Evolutionary conservation across 2,888 invertebrate species (phyloP).

Genomic region (Synanthedon tipuliformis): DNA sequence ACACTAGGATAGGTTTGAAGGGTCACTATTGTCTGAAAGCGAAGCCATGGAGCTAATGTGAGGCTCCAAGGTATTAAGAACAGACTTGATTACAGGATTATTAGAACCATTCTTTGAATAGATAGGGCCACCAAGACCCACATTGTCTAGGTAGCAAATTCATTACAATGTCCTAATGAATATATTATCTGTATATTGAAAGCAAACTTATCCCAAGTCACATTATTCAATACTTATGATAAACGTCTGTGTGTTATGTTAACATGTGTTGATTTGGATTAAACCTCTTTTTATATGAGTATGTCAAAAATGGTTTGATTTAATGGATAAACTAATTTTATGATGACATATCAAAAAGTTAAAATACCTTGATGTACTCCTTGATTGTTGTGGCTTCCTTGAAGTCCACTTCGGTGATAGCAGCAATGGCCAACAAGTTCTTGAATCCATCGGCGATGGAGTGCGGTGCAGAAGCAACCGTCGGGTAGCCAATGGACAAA

Average conservation of each 20-base stretch:
- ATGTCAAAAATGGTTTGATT: no score
- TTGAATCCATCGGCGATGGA: slow-evolving; percentile 98
- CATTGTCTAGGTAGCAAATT: no score
- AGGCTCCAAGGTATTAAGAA: slow-evolving; percentile 21
- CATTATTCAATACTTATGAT: no score
- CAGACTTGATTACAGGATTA: not conserved
- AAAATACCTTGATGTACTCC: slow-evolving; percentile 84
- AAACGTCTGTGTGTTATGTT: no score
- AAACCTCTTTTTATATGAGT: no score
- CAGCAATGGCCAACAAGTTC: slow-evolving; percentile 96
- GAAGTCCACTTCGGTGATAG: slow-evolving; percentile 95
- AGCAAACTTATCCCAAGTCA: no score
- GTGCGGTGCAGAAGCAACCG: slow-evolving; percentile 96
- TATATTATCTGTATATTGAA: no score
- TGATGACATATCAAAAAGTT: not conserved
- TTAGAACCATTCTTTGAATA: not conserved
- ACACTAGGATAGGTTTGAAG: slow-evolving; percentile 40
- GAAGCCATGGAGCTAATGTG: slow-evolving; percentile 20
- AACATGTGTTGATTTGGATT: no score
- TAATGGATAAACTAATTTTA: no score
- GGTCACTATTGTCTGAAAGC: slow-evolving; percentile 31
- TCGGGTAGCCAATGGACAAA: slow-evolving; percentile 94
- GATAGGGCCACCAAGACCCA: no score
- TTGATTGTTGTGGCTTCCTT: slow-evolving; percentile 93
- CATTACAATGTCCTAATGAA: no score